A percentile compares a stretch with the other conserved stretches of the same genome.
Conservation (phyloP, 2,888 invertebrate species). For the Polymixis lichenea region DNA sequence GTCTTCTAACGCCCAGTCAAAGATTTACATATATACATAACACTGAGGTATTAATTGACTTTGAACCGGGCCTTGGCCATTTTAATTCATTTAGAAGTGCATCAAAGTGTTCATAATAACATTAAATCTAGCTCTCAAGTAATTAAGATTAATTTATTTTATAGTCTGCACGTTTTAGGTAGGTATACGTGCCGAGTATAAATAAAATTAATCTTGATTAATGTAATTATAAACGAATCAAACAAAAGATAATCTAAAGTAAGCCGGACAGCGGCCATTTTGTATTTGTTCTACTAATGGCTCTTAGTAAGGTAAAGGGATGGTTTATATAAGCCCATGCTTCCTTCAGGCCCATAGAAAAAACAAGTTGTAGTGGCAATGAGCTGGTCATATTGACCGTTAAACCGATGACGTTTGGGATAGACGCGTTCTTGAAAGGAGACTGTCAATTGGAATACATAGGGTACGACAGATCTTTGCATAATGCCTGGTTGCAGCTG, state of each 20-base stretch:
- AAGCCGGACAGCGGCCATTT: slow-evolving; percentile 35
- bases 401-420: not conserved
- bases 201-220: not conserved
- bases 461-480: not conserved
- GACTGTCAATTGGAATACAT: not conserved
- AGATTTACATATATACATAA: too few relatives aligned
- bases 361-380: not conserved
- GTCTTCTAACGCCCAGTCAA: too few relatives aligned
- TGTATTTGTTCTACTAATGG: slow-evolving; percentile 59
- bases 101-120: not conserved
- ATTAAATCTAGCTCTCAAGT: not conserved
- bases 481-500: not conserved
- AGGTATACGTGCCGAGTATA: too few relatives aligned
- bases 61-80: not conserved
- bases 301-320: slow-evolving; percentile 47
- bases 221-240: slow-evolving; percentile 35
- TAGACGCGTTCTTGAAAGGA: not conserved
- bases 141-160: slow-evolving; percentile 7
- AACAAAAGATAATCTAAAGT: slow-evolving; percentile 50
- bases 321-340: slow-evolving; percentile 33
- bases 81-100: not conserved
- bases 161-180: not conserved
- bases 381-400: not conserved
- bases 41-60: too few relatives aligned
- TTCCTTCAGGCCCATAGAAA: slow-evolving; percentile 3